Base-by-base conservation (phyloP, 2,113 vertebrate genomes). In the Tinamus guttatus region DNA sequence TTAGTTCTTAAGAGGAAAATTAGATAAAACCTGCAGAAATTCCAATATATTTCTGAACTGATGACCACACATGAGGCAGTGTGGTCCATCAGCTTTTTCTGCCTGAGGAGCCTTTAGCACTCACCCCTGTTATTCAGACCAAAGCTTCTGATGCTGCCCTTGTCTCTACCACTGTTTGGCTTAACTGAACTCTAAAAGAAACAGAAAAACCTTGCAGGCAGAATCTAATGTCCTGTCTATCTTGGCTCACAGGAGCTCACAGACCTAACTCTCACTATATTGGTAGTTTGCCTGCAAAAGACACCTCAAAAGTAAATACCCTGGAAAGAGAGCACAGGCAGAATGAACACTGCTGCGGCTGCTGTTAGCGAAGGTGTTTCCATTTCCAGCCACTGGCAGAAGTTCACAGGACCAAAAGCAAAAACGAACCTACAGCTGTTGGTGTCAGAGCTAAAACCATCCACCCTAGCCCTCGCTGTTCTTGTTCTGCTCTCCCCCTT, bases 341-440 rank as follows among this genome's bases (percentile, higher is more conserved):
- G 60, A 73, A 63, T 0, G 21, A 89, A 27, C 13, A 45, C 0
- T 1, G 20, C 36, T 81, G 9, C 16, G 16, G 45, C 59, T 91
- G 32, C 73, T 67, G 5, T n/a, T 65, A 70, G 30, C 45, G 65
- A 59, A 1, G 0, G 4, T 0, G 0, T 54, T 90, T 81, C 69
- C n/a, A 36, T 74, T 89, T 27, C 63, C 65, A 95, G 70, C 19
- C 30, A 51, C 19, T 45, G 27, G 74, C 40, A 76, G 11, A 71
- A 81, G 32, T 22, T 87, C 79, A 89, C 19, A 80, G 43, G 7
- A 52, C 27, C 22, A 87, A 86, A 81, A 80, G 38, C 74, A 94
- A 91, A 87, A 34, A 40, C 81, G 24, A 41, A 79, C 21, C 59
- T 78, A 13, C 14, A 40, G 16, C 51, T 63, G 49, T 63, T 8